Percentiles rank a stretch among this genome's conserved stretches.
Conservation (phyloP, 2,888 invertebrate species). For the Cephus pygmeus region DNA sequence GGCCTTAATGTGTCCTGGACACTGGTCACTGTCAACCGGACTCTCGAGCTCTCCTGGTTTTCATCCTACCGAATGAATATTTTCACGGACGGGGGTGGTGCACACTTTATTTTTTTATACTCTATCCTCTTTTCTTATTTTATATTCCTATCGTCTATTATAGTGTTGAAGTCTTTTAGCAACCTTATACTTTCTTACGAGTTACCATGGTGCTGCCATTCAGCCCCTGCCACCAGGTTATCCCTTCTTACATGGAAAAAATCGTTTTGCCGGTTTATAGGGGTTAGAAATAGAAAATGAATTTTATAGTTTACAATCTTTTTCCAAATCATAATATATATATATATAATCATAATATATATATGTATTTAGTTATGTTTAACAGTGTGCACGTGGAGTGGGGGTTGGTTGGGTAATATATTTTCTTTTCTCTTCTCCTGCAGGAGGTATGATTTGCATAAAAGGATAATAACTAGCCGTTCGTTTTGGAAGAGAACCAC, state of each 20-base stretch:
- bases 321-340: not conserved
- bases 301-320: not conserved
- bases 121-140: not conserved
- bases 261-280: not conserved
- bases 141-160: not conserved
- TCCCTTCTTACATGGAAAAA: not conserved
- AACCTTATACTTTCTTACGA: not conserved
- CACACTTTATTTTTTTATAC: not conserved
- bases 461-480: not conserved
- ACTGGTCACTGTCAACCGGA: slow-evolving; percentile 32
- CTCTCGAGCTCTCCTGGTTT: not conserved
- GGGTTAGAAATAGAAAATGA: not conserved
- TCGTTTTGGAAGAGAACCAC: not conserved
- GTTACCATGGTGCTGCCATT: not conserved
- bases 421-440: not conserved
- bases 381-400: not conserved
- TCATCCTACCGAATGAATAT: not conserved
- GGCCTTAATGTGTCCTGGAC: slow-evolving; percentile 37
- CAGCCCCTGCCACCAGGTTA: not conserved
- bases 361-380: not conserved
- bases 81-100: not conserved
- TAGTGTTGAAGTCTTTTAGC: not conserved
- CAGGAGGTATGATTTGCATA: not conserved
- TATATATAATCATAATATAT: not conserved
- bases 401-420: not conserved